Base-by-base conservation (phyloP, 2,888 invertebrate genomes). In the Octonoba sinensis region DNA sequence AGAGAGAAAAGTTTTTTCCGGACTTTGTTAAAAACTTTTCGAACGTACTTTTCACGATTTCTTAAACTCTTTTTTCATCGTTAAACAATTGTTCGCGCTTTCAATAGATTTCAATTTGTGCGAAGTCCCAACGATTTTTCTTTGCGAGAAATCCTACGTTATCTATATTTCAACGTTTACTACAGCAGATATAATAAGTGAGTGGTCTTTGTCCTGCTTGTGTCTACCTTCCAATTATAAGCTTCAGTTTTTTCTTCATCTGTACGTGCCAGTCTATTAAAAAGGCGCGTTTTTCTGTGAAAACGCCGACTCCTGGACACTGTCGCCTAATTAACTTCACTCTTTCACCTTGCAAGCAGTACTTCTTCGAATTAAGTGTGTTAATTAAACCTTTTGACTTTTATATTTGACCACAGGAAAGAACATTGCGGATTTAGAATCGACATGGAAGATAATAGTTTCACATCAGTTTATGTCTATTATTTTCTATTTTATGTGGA, bases 41-140 rank as follows among this genome's bases (percentile, higher is more conserved):
- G 36, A 36, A 36, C 36, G 36, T 36, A 36, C 36, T 36, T 36
- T 36, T 36, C 36, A 36, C 36, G 8, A 36, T 36, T 36, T 36
- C 36, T 36, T 54, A n/a, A 77, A 44, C n/a, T 71, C 71, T 77
- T 76, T 77, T 64, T 76, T 20, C 15, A 74, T 65, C 66, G 47
- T 62, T 57, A 24, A 67, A 73, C 69, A 81, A 81, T 81, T 81
- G 79, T 81, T 81, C 67, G 59, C 27, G 49, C 51, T 69, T 73
- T 81, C 69, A 81, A 81, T 69, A 67, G 73, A 81, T 81, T 81
- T 81, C 79, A 81, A 81, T 81, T 81, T 73, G 79, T 69, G 36
- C 79, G 49, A 74, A 74, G 73, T 69, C 72, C 79, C 73, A 81
- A 67, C 57, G 73, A 73, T 73, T 66, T 67, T 62, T 62, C 60